Evolutionary conservation across 2,113 vertebrate genomes (phyloP).

Genomic region (Oceanites oceanicus): DNA sequence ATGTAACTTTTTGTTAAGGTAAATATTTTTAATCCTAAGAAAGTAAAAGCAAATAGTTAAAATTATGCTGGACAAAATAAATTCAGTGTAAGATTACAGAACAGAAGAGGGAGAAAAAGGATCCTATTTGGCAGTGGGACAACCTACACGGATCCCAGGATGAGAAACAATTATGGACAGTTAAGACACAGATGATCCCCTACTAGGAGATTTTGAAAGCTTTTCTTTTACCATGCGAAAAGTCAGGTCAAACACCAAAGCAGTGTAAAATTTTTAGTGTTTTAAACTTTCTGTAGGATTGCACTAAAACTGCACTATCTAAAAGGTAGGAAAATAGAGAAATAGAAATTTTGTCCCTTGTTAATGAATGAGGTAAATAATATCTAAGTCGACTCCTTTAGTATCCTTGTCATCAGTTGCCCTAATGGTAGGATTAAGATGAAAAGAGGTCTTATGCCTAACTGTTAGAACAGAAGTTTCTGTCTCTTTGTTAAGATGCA

Average conservation of each 20-base stretch:
- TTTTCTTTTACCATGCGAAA: neutral
- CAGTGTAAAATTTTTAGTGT: neutral
- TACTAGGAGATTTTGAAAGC: neutral
- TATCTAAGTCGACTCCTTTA: neutral
- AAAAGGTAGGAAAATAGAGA: neutral
- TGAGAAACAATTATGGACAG: neutral
- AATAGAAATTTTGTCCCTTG: neutral
- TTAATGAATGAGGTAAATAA: neutral
- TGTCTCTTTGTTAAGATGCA: neutral
- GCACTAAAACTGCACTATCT: neutral
- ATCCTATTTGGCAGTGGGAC: neutral
- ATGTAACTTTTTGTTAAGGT: neutral
- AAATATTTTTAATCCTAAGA: neutral
- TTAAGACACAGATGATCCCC: neutral
- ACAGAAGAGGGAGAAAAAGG: neutral
- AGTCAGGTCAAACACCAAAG: neutral
- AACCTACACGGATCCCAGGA: neutral
- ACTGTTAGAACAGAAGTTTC: neutral
- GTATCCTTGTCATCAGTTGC: neutral
- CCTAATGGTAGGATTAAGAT: neutral
- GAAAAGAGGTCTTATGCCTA: neutral
- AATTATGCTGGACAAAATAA: neutral
- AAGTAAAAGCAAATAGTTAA: neutral
- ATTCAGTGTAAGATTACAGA: neutral
- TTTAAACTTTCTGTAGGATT: neutral